Conservation (phyloP, 2,888 invertebrate species). For the Linyphia triangularis region DNA sequence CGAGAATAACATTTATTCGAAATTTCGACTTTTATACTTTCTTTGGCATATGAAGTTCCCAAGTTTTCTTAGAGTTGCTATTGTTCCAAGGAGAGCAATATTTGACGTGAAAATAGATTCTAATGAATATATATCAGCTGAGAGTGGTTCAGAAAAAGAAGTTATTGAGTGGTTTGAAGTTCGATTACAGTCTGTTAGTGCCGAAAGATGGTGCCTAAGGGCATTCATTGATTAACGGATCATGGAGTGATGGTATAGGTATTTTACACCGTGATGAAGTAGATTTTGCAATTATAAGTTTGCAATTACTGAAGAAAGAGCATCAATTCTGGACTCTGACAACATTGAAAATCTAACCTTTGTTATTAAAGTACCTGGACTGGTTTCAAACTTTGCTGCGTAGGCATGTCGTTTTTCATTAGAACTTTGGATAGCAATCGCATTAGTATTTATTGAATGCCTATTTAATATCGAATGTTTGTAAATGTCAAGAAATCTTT, state of each 20-base stretch:
- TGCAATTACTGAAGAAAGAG: conserved; percentile 82
- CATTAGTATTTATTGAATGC: neutral
- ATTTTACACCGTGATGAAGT: conserved; percentile 77
- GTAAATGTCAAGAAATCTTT: neutral
- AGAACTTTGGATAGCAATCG: conserved; percentile 28
- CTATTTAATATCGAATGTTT: neutral
- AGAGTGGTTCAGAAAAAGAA: conserved; percentile 20
- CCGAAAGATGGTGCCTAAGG: conserved; percentile 27
- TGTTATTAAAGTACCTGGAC: conserved; percentile 26
- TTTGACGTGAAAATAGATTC: conserved; percentile 23
- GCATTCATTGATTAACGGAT: neutral
- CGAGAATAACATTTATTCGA: too few species aligned
- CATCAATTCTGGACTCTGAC: conserved; percentile 82
- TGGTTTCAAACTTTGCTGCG: neutral
- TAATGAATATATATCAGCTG: neutral
- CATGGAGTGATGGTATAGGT: conserved; percentile 77
- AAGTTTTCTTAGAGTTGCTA: conserved; percentile 14
- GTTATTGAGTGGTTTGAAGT: neutral
- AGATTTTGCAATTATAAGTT: conserved; percentile 82
- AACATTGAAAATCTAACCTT: conserved; percentile 43
- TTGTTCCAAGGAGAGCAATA: conserved; percentile 18
- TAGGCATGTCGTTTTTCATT: conserved; percentile 26
- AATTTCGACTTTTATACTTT: too few species aligned
- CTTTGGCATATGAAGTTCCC: conserved; percentile 33
- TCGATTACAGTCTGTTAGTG: neutral